Conservation (phyloP, 2,113 vertebrate genomes). For the Lutjanus erythropterus region DNA sequence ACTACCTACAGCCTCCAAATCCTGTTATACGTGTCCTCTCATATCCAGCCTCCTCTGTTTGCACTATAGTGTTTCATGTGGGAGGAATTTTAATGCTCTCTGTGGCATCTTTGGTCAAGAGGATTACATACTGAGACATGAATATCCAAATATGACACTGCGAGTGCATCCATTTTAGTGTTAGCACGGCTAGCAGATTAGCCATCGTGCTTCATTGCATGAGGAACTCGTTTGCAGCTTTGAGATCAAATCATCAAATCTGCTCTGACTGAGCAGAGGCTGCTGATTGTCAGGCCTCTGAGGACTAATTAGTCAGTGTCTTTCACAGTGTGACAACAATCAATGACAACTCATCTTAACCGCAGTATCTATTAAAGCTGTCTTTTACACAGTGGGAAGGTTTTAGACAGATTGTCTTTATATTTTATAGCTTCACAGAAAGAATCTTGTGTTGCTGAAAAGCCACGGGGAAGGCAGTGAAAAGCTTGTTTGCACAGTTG, state of each 20-base stretch:
- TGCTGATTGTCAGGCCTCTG: neutral
- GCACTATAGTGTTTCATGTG: slow-evolving; percentile 59
- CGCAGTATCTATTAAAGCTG: no score
- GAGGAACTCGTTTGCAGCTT: neutral
- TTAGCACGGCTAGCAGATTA: neutral
- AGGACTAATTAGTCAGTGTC: slow-evolving; percentile 15
- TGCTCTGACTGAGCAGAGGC: neutral
- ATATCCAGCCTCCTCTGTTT: slow-evolving; percentile 56
- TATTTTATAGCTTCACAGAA: neutral
- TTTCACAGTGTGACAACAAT: neutral
- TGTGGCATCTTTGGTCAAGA: slow-evolving; percentile 74
- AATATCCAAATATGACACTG: slow-evolving; percentile 41
- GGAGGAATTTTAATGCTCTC: slow-evolving; percentile 86
- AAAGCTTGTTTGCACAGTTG: neutral
- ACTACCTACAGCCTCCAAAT: slow-evolving; percentile 31
- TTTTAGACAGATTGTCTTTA: no score
- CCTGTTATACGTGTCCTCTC: slow-evolving; percentile 54
- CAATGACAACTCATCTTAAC: neutral
- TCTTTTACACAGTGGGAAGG: no score
- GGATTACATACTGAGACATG: slow-evolving; percentile 80
- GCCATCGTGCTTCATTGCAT: neutral
- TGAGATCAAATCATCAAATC: neutral
- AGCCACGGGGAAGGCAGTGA: neutral
- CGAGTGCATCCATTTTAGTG: slow-evolving; percentile 9
- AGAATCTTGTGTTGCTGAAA: neutral